Evolutionary conservation across 1,140 invertebrate genomes (phyloP).

Genomic region (Sinonovacula constricta): DNA sequence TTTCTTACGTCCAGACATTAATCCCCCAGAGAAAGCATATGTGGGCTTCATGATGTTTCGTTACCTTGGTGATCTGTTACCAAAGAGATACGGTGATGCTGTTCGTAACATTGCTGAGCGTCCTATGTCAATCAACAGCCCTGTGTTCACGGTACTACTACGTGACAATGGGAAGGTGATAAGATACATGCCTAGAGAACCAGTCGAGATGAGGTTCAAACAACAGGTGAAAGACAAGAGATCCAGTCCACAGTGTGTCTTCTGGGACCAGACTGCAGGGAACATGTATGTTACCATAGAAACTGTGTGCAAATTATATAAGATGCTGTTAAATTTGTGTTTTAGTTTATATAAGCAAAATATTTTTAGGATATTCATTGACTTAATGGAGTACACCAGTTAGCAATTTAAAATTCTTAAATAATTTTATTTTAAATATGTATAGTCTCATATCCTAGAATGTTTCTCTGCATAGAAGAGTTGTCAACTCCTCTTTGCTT

Average conservation of each 20-base stretch:
- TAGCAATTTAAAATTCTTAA: too few relatives aligned
- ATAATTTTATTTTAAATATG: too few relatives aligned
- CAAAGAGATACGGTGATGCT: constrained; percentile 87
- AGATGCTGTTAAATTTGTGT: too few relatives aligned
- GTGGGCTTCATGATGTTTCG: constrained; percentile 94
- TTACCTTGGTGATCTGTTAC: constrained; percentile 88
- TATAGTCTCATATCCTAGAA: too few relatives aligned
- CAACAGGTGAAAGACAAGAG: constrained; percentile 83
- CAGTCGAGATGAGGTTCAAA: constrained; percentile 75
- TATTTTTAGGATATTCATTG: too few relatives aligned
- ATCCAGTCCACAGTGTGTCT: constrained; percentile 79
- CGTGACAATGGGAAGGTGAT: constrained; percentile 75
- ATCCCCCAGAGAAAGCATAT: constrained; percentile 81
- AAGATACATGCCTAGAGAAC: constrained; percentile 53
- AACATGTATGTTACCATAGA: too few relatives aligned
- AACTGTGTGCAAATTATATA: too few relatives aligned
- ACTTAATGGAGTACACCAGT: too few relatives aligned
- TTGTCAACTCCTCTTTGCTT: too few relatives aligned
- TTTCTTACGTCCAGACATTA: constrained; percentile 39
- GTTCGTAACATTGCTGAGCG: constrained; percentile 81
- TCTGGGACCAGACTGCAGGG: constrained; percentile 64
- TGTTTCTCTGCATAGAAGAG: too few relatives aligned
- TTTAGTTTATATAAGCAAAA: too few relatives aligned
- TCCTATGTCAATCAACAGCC: constrained; percentile 87
- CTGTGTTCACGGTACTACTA: constrained; percentile 89